phyloP scores from a whole-genome alignment of 2,113 vertebrate genomes.

The Trichomycterus rosablanca region DNA sequence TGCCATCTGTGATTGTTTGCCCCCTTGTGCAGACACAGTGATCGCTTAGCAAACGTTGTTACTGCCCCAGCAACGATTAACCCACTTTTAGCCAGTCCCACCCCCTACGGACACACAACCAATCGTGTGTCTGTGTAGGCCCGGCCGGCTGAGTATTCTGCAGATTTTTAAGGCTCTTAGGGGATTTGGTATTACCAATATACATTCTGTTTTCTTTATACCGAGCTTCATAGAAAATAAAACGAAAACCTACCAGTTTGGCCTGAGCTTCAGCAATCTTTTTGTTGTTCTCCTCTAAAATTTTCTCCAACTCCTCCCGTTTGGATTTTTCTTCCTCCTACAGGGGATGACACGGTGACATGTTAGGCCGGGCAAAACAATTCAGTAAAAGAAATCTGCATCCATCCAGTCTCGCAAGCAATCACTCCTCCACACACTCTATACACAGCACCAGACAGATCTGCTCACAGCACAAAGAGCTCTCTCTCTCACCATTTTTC shows the following conservation, averaged over 20 bases:
- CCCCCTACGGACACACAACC: too few species aligned
- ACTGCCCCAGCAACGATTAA: too few species aligned
- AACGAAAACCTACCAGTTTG: constrained; percentile 82
- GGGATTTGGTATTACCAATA: neutral
- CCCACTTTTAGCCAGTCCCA: too few species aligned
- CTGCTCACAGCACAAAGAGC: constrained; percentile 17
- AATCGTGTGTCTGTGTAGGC: too few species aligned
- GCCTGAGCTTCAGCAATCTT: constrained; percentile 99
- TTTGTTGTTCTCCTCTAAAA: constrained; percentile 99
- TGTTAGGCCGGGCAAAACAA: constrained; percentile 72
- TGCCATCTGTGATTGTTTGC: too few species aligned
- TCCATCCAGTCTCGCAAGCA: constrained; percentile 28
- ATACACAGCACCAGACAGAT: constrained; percentile 30
- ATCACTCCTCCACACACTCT: constrained; percentile 13
- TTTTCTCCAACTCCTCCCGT: constrained; percentile 97
- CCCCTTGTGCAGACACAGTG: too few species aligned
- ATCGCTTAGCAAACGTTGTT: too few species aligned
- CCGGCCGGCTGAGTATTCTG: too few species aligned
- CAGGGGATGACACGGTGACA: constrained; percentile 84
- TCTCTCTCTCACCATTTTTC: constrained; percentile 39
- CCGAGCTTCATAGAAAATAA: neutral
- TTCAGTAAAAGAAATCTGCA: constrained; percentile 26
- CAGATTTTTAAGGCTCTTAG: too few species aligned
- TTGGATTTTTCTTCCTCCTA: constrained; percentile 99
- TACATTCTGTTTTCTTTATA: neutral